These are phyloP conservation scores for Lepisosteus osseus DNA, from an alignment of 2,113 vertebrate genomes.

Conservation along the genomic window DNA sequence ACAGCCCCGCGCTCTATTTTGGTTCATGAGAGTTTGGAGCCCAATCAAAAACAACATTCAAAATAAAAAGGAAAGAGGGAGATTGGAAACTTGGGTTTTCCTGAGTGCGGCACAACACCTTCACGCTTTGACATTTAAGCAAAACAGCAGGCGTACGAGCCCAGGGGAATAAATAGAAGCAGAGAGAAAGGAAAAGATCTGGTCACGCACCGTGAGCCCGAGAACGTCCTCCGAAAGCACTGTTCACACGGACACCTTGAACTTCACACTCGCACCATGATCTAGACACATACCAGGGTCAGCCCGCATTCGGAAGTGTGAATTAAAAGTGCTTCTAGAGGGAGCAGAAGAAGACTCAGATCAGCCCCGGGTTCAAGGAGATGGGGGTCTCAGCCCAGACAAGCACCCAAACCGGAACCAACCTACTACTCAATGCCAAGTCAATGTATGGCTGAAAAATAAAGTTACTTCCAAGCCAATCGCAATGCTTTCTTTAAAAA, in stretches of 20 bases:
- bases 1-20: conserved; percentile 62
- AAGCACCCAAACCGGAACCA: too few species aligned
- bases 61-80: conserved; percentile 34
- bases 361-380: too few species aligned
- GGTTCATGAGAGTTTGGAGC: conserved; percentile 68
- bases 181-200: not conserved
- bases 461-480: too few species aligned
- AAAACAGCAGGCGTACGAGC: not conserved
- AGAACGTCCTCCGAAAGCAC: not conserved
- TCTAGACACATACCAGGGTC: not conserved
- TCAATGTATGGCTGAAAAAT: too few species aligned
- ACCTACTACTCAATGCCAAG: too few species aligned
- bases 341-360: too few species aligned
- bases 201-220: not conserved
- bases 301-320: too few species aligned
- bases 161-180: not conserved
- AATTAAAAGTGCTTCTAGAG: too few species aligned
- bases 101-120: conserved; percentile 43
- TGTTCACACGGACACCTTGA: conserved; percentile 1
- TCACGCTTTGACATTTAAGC: conserved; percentile 29
- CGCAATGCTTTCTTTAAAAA: too few species aligned
- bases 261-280: not conserved
- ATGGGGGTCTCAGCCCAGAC: too few species aligned
- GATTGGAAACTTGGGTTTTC: conserved; percentile 9
- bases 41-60: conserved; percentile 68